Percentiles rank a stretch among this genome's conserved stretches.
These are phyloP conservation scores for Glossophaga mutica DNA, from an alignment of 2,797 vertebrate species.

Conservation along the genomic window DNA sequence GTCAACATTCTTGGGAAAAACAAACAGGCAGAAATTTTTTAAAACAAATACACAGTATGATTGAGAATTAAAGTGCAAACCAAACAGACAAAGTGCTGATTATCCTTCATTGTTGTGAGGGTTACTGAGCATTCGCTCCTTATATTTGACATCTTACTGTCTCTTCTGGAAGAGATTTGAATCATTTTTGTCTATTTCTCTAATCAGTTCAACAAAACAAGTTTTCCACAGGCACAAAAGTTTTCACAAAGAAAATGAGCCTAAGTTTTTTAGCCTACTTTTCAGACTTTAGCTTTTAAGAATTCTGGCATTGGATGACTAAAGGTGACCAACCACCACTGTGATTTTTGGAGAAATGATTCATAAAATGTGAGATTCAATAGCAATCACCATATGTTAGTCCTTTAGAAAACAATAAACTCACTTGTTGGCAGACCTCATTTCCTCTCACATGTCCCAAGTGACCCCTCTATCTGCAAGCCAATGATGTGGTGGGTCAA, in stretches of 20 bases:
- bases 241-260: neutral
- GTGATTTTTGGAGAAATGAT: neutral
- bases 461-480: neutral
- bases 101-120: neutral
- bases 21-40: neutral
- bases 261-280: neutral
- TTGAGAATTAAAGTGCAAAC: slow-evolving; percentile 16
- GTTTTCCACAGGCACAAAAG: neutral
- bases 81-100: neutral
- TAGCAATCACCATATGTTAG: neutral
- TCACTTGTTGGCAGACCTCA: neutral
- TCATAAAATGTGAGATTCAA: neutral
- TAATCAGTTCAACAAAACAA: neutral
- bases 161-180: neutral
- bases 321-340: neutral
- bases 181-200: neutral
- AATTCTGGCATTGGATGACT: neutral
- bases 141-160: neutral
- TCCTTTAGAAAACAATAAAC: neutral
- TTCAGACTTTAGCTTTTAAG: neutral
- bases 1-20: neutral
- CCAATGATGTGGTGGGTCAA: neutral
- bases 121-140: neutral
- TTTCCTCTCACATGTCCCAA: neutral
- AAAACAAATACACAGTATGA: neutral